These are phyloP conservation scores for Xanthia togata DNA, from an alignment of 2,888 invertebrate genomes.

Conservation along the genomic window DNA sequence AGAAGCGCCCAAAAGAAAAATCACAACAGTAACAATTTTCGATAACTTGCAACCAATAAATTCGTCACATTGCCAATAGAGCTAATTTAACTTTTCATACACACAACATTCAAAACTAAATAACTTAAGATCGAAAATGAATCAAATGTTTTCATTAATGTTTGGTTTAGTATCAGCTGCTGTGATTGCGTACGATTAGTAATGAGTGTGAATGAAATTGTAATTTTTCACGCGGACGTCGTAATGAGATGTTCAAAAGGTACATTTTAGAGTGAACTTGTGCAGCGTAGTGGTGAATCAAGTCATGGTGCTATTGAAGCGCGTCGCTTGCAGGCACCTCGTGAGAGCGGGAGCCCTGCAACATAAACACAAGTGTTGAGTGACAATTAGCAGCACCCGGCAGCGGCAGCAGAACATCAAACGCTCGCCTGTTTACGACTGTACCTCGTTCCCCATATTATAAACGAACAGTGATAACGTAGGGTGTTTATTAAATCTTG, in stretches of 20 bases:
- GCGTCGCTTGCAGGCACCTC: constrained; percentile 85
- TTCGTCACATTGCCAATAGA: constrained; percentile 69
- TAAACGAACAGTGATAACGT: constrained; percentile 65
- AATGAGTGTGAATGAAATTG: constrained; percentile 67
- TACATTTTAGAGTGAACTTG: constrained; percentile 74
- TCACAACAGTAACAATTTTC: constrained; percentile 72
- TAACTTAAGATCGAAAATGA: constrained; percentile 61
- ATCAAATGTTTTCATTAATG: constrained; percentile 67
- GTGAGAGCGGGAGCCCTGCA: constrained; percentile 88
- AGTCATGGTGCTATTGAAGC: constrained; percentile 84
- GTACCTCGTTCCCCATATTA: constrained; percentile 60
- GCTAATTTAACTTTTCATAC: constrained; percentile 64
- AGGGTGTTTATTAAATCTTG: constrained; percentile 68
- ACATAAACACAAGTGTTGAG: constrained; percentile 71
- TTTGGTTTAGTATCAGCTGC: constrained; percentile 76
- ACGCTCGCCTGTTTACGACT: constrained; percentile 72
- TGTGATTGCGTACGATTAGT: constrained; percentile 66
- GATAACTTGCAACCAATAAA: constrained; percentile 75
- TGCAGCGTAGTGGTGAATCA: constrained; percentile 78
- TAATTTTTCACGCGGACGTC: constrained; percentile 78
- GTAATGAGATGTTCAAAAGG: constrained; percentile 80
- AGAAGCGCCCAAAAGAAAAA: constrained; percentile 79
- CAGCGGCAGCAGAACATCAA: constrained; percentile 68
- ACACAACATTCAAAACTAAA: constrained; percentile 61
- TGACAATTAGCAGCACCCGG: constrained; percentile 55